Evolutionary conservation across 2,113 vertebrate species (phyloP).

Genomic region (Arothron firmamentum): DNA sequence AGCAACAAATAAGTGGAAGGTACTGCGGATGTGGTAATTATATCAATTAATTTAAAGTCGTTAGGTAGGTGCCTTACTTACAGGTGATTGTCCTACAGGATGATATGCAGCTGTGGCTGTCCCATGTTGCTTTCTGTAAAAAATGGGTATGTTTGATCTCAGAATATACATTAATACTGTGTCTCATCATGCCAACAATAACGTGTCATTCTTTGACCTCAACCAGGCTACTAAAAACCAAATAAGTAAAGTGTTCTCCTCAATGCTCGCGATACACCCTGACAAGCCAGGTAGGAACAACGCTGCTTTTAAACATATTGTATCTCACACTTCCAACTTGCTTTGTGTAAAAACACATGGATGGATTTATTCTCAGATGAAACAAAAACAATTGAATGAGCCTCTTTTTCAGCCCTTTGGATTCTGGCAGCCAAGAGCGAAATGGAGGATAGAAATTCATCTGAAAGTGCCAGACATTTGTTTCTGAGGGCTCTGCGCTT

Average conservation of each 20-base stretch:
- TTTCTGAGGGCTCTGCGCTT: constrained; percentile 95
- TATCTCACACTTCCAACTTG: neutral
- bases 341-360: neutral
- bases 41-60: neutral
- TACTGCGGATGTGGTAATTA: constrained; percentile 44
- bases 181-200: neutral
- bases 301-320: neutral
- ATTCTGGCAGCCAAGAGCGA: constrained; percentile 98
- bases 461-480: constrained; percentile 91
- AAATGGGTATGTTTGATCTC: constrained; percentile 85
- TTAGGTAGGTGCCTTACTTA: neutral
- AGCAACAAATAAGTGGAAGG: constrained; percentile 92
- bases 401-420: constrained; percentile 81
- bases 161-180: neutral
- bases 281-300: constrained; percentile 87
- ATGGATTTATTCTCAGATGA: no score
- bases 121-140: constrained; percentile 92
- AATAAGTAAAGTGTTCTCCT: constrained; percentile 88
- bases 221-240: constrained; percentile 81
- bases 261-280: constrained; percentile 91
- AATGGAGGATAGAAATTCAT: constrained; percentile 87
- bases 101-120: constrained; percentile 93
- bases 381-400: neutral
- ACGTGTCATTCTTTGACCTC: constrained; percentile 14
- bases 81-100: constrained; percentile 69